Conservation (phyloP, 2,888 invertebrate genomes). For the Brachypalpus laphriformis region DNA sequence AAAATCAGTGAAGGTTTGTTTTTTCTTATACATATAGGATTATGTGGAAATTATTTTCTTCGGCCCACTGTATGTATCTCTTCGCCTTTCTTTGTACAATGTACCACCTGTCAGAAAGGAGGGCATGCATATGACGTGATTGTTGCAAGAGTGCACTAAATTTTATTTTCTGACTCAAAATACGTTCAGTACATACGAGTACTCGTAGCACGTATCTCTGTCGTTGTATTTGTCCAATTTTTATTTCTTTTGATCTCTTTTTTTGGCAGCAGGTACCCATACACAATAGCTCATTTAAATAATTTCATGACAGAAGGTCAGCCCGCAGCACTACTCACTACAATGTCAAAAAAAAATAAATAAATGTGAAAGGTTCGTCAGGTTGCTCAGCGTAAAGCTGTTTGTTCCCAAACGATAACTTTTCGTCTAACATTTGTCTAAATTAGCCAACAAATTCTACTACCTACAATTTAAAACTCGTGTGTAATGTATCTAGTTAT, state of each 20-base stretch:
- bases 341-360: too few species aligned
- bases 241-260: background rate
- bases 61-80: too few species aligned
- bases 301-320: conserved; percentile 38
- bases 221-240: background rate
- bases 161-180: background rate
- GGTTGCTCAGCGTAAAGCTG: background rate
- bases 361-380: conserved; percentile 30
- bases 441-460: background rate
- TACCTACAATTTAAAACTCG: conserved; percentile 7
- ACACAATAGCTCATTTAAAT: conserved; percentile 26
- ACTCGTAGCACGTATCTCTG: conserved; percentile 18
- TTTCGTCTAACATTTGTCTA: background rate
- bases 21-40: too few species aligned
- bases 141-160: conserved; percentile 27
- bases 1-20: background rate
- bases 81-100: background rate
- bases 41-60: too few species aligned
- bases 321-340: too few species aligned
- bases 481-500: too few species aligned
- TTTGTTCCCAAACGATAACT: background rate
- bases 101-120: conserved; percentile 16
- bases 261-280: too few species aligned
- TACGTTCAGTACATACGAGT: too few species aligned
- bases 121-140: background rate